Evolutionary conservation across 2,888 invertebrate species (phyloP), one percentile per base, ranked within the genome.

Genomic region (Synergus gifuensis): DNA sequence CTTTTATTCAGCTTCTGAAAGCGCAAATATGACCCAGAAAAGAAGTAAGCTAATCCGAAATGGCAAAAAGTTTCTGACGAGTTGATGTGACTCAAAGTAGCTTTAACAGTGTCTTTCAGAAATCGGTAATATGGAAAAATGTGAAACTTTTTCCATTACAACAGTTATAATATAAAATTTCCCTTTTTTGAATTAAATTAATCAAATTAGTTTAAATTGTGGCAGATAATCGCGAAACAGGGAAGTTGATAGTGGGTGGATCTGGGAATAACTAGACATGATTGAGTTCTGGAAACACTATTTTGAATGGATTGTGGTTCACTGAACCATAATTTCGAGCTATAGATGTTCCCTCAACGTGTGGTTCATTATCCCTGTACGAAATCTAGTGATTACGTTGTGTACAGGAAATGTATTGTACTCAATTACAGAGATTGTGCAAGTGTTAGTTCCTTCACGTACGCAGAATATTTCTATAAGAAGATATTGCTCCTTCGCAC

Each of bases 251-350:
- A 49, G 69, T 49, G 69, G 28, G 16, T 14, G 14, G 73, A 73
- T n/a, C n/a, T 58, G 73, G 54, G 54, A 73, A 58, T 36, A 73
- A 5, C 36, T 36, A 36, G 5, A 36, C 36, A 36, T 73, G 49
- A 73, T 73, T 49, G 54, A 73, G 40, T 73, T 73, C 54, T 58
- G 54, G 54, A 54, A 73, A 73, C 73, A 49, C 49, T 73, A 73
- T 73, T 73, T 73, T 73, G 73, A 73, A 73, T 73, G 54, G 73
- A 73, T 54, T 54, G 73, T 49, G 54, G 54, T 49, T 73, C 73
- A 73, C 40, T 36, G 73, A 58, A 58, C 73, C 54, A 58, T 49
- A 58, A 73, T 54, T 73, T 40, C 49, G 16, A 69, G 49, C 46
- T 12, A 46, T 14, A 36, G 69, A 69, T 69, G 49, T 54, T 73